Base-by-base conservation (phyloP, 2,113 vertebrate species). In the Melanerpes aurifrons region DNA sequence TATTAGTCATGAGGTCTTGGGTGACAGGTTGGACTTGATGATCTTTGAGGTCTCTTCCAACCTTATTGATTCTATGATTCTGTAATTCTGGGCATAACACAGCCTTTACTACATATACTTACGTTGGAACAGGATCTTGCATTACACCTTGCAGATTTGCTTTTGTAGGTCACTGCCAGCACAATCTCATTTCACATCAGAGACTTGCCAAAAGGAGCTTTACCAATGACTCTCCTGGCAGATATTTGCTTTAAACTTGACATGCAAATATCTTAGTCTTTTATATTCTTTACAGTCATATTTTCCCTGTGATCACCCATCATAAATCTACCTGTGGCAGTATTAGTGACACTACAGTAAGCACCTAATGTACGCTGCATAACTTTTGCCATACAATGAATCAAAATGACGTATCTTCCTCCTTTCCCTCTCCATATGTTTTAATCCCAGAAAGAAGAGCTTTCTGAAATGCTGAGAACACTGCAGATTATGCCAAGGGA, bases 261-360 rank as follows among this genome's bases (percentile, higher is more conserved):
- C 15, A 89, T 57, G 61, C 10, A 86, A 91, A 62, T 76, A 79
- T 28, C 80, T 40, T 14, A 4, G 31, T 59, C 26, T 92, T 91
- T 62, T 47, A n/a, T 35, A 86, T 43, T 63, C 76, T 88, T 95
- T 78, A 78, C 2, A 7, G 43, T 43, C 45, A 28, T 50, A 70
- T 35, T 94, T 92, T 92, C 69, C 26, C 67, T 78, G 80, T 47
- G 78, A 78, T 78, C 47, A 89, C 88, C 58, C 54, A 81, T 16
- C 89, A 82, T 86, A 78, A 89, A 95, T 94, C 81, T 94, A 81
- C 91, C 24, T 48, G 63, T 77, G 74, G 57, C 91, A 89, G 77
- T 88, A 93, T 94, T 95, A 95, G 25, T 83, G 83, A 96, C 92
- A 90, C 69, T 68, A 86, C 86, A 96, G 73, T 95, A 95, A 97